Evolutionary conservation across 2,113 vertebrate species (phyloP).

Genomic region (Clarias batrachus): DNA sequence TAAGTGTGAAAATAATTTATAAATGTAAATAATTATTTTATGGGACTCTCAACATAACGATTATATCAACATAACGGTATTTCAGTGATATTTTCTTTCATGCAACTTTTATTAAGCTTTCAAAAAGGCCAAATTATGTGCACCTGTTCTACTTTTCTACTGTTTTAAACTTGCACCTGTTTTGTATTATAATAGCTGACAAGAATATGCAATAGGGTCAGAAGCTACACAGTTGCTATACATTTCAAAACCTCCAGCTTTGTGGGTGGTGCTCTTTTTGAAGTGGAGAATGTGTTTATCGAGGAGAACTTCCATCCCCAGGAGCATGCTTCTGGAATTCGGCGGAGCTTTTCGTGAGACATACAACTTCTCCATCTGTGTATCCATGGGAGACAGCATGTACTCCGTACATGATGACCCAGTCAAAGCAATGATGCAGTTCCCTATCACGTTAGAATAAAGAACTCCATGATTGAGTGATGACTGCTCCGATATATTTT

Average conservation of each 20-base stretch:
- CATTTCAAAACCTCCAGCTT: neutral
- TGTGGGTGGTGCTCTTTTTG: neutral
- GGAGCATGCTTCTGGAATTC: conserved; percentile 28
- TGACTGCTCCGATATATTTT: too few species aligned
- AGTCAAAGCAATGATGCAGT: conserved; percentile 56
- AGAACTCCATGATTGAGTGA: conserved; percentile 55
- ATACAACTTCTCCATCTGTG: conserved; percentile 40
- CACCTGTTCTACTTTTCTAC: neutral
- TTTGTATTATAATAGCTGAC: neutral
- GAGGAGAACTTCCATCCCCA: conserved; percentile 43
- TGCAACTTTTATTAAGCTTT: neutral
- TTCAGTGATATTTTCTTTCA: neutral
- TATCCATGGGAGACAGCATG: conserved; percentile 40
- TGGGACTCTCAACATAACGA: too few species aligned
- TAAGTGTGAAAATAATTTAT: neutral
- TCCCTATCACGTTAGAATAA: conserved; percentile 41
- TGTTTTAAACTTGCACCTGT: too few species aligned
- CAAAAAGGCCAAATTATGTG: neutral
- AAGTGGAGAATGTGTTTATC: neutral
- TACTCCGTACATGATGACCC: conserved; percentile 62
- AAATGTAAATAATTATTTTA: too few species aligned
- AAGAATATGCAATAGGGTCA: neutral
- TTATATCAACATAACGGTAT: too few species aligned
- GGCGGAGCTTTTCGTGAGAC: conserved; percentile 43
- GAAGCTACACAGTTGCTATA: neutral